These are phyloP conservation scores for Prolemur simus DNA, from an alignment of 2,113 vertebrate species.

Conservation along the genomic window DNA sequence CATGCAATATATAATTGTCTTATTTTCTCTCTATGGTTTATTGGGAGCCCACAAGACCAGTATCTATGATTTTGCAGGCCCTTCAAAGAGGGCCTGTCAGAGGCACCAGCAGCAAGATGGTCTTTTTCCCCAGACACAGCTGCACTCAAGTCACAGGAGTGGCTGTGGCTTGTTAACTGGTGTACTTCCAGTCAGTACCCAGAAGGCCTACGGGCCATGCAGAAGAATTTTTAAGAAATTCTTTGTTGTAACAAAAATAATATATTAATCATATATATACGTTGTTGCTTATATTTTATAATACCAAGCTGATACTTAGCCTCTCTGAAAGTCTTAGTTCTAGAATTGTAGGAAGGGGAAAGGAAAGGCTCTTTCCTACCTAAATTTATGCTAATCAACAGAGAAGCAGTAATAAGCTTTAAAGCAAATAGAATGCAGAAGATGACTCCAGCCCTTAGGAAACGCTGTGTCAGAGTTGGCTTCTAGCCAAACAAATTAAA, in stretches of 20 bases:
- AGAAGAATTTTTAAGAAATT: neutral
- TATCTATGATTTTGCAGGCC: neutral
- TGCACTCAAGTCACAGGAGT: neutral
- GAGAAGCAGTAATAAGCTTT: slow-evolving; percentile 29
- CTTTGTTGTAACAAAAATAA: neutral
- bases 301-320: neutral
- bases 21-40: neutral
- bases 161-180: neutral
- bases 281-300: slow-evolving; percentile 19
- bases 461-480: slow-evolving; percentile 31
- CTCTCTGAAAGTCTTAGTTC: slow-evolving; percentile 30
- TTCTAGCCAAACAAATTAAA: slow-evolving; percentile 27
- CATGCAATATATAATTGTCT: neutral
- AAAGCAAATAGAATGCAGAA: slow-evolving; percentile 33
- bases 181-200: neutral
- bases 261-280: neutral
- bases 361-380: slow-evolving; percentile 1
- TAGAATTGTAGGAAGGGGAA: slow-evolving; percentile 5
- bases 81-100: neutral
- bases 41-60: neutral
- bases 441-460: slow-evolving; percentile 28
- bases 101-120: neutral
- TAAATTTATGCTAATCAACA: slow-evolving; percentile 45
- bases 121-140: neutral
- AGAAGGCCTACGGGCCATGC: neutral